phyloP scores from a whole-genome alignment of 2,113 vertebrate species.

The Micronycteris hirsuta region DNA sequence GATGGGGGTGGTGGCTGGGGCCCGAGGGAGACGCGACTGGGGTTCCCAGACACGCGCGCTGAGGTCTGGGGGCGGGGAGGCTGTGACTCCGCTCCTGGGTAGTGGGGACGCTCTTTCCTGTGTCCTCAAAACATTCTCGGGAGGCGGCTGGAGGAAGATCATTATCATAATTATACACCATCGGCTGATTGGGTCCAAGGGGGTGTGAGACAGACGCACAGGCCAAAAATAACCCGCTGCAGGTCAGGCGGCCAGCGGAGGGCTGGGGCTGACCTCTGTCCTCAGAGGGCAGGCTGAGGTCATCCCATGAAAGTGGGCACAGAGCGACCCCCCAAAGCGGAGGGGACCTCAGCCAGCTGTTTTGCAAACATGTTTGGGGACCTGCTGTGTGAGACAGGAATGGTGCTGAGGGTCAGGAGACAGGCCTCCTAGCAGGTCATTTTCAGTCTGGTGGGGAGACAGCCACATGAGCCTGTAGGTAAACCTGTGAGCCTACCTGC shows the following conservation, averaged over 20 bases:
- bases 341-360: background rate
- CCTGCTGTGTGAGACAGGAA: background rate
- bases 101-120: background rate
- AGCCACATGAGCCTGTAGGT: background rate
- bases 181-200: background rate
- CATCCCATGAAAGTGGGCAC: background rate
- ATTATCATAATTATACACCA: conserved; percentile 26
- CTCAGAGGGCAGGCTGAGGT: background rate
- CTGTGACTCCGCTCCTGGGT: background rate
- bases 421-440: background rate
- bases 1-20: background rate
- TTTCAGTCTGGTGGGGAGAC: background rate
- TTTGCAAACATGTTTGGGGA: background rate
- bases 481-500: background rate
- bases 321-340: background rate
- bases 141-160: background rate
- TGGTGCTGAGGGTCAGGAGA: background rate
- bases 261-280: background rate
- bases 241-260: background rate
- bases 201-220: background rate
- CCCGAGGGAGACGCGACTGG: background rate
- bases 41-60: background rate
- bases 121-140: background rate
- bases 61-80: background rate
- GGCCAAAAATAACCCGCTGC: background rate